phyloP scores from a whole-genome alignment of 2,797 vertebrate genomes.

The Sternotherus odoratus region DNA sequence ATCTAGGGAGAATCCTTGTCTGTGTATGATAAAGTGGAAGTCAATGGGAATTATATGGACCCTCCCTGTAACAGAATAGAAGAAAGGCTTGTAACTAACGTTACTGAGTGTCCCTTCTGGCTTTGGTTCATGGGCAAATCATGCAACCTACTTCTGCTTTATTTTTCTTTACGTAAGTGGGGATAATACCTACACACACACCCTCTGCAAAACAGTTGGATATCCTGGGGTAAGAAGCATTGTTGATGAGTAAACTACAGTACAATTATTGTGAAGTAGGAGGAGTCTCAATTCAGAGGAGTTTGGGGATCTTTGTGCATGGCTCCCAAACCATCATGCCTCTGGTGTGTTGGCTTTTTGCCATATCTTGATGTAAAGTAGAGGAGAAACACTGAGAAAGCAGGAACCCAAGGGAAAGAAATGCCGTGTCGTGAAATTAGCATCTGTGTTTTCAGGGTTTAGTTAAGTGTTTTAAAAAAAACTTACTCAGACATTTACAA shows the following conservation, averaged over 20 bases:
- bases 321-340: background rate
- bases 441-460: background rate
- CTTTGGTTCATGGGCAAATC: background rate
- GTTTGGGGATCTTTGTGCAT: background rate
- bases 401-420: background rate
- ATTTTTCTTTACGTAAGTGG: background rate
- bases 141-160: background rate
- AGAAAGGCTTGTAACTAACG: background rate
- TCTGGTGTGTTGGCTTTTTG: background rate
- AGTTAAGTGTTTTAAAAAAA: background rate
- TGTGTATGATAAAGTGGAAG: background rate
- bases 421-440: background rate
- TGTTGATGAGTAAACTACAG: background rate
- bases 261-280: background rate
- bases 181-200: background rate
- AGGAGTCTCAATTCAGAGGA: background rate
- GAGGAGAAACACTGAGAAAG: background rate
- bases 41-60: background rate
- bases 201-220: background rate
- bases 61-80: background rate
- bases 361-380: background rate
- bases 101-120: background rate
- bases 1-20: constrained; percentile 61
- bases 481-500: background rate
- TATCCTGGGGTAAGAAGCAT: background rate